phyloP scores from a whole-genome alignment of 2,797 vertebrate species.

The Microctenopoma stevenorrisi region DNA sequence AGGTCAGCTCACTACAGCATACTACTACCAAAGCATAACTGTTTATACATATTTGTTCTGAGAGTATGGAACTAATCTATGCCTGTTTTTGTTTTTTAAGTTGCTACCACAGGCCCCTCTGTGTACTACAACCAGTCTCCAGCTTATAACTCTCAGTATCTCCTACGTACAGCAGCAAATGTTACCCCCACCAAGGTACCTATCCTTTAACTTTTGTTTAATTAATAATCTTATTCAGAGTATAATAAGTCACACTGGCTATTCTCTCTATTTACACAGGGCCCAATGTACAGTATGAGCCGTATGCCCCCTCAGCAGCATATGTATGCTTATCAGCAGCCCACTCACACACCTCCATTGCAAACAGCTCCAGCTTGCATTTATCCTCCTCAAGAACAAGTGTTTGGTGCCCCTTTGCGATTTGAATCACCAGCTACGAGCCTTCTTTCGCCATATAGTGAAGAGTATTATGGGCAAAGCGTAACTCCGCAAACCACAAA shows the following conservation, averaged over 20 bases:
- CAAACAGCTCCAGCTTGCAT: constrained; percentile 91
- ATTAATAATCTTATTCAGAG: not conserved
- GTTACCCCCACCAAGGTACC: constrained; percentile 97
- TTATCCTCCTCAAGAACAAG: constrained; percentile 93
- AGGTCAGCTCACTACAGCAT: constrained; percentile 75
- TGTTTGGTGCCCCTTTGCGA: constrained; percentile 88
- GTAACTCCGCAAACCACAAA: constrained; percentile 90
- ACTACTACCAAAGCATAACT: not conserved
- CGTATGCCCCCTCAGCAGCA: constrained; percentile 93
- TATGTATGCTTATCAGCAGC: constrained; percentile 92
- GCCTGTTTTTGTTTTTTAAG: constrained; percentile 70
- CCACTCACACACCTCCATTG: constrained; percentile 93
- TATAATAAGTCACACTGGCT: constrained; percentile 2
- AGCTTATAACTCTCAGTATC: constrained; percentile 96
- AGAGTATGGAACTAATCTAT: not conserved
- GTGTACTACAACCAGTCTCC: constrained; percentile 94
- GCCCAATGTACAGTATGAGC: constrained; percentile 92
- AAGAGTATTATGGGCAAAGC: constrained; percentile 91
- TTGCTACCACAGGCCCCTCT: constrained; percentile 92
- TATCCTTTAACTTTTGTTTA: constrained; percentile 6
- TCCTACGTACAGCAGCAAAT: constrained; percentile 92
- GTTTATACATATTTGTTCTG: not conserved
- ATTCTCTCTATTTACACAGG: constrained; percentile 74
- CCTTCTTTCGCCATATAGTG: constrained; percentile 92
- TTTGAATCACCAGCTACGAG: constrained; percentile 92